phyloP scores from a whole-genome alignment of 2,888 invertebrate genomes.

The Fragum sueziense region DNA sequence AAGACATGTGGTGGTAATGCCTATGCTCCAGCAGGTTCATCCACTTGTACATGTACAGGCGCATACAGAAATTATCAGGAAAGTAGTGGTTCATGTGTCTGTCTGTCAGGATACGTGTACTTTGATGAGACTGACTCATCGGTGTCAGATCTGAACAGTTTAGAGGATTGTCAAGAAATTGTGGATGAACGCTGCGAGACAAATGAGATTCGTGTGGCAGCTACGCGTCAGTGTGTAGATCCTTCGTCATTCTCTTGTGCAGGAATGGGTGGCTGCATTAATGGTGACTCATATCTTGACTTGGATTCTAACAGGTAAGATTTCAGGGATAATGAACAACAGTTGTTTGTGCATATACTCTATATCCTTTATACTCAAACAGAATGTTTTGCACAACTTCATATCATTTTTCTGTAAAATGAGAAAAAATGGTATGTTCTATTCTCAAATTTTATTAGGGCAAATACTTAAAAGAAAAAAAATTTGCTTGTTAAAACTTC shows the following conservation, averaged over 20 bases:
- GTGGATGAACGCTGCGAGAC: conserved; percentile 69
- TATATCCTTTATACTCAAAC: too few species aligned
- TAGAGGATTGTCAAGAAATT: conserved; percentile 76
- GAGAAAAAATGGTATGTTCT: too few species aligned
- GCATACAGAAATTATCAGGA: conserved; percentile 75
- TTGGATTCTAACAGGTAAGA: conserved; percentile 2
- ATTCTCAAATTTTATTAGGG: too few species aligned
- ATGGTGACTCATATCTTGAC: conserved; percentile 12
- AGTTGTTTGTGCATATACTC: too few species aligned
- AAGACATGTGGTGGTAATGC: conserved; percentile 77
- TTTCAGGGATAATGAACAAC: too few species aligned
- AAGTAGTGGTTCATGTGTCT: conserved; percentile 75
- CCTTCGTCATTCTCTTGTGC: conserved; percentile 69
- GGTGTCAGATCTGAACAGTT: conserved; percentile 61
- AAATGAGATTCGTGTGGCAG: conserved; percentile 66
- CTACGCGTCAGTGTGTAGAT: conserved; percentile 66
- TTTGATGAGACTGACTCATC: conserved; percentile 72
- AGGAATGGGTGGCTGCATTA: conserved; percentile 48
- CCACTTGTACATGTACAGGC: conserved; percentile 75
- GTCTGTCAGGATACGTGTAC: conserved; percentile 74
- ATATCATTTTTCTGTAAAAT: too few species aligned
- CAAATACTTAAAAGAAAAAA: too few species aligned
- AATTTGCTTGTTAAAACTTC: too few species aligned
- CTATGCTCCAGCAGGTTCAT: conserved; percentile 59
- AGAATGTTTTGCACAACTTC: too few species aligned